A percentile compares a stretch with the other conserved stretches of the same genome.
These are phyloP conservation scores for Poecilia velifera DNA, from an alignment of 2,797 vertebrate genomes.

Conservation along the genomic window DNA sequence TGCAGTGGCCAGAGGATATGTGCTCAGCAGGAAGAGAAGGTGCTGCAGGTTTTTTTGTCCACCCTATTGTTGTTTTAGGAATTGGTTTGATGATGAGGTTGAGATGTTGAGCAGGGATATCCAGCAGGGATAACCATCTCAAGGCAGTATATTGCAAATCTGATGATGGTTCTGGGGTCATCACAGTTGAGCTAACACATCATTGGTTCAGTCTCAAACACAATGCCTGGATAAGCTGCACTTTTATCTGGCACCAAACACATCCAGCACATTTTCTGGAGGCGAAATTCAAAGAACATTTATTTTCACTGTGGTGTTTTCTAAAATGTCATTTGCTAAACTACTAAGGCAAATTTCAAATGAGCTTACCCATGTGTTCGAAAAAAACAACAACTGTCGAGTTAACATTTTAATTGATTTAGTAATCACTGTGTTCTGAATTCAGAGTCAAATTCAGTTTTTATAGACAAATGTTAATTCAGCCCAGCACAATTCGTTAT, in stretches of 20 bases:
- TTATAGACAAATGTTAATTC: neutral
- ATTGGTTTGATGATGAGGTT: conserved; percentile 64
- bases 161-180: conserved; percentile 48
- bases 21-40: conserved; percentile 75
- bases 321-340: neutral
- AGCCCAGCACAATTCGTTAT: neutral
- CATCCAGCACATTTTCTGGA: neutral
- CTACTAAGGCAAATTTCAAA: neutral
- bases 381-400: too few species aligned
- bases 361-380: neutral
- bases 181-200: conserved; percentile 53
- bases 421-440: neutral
- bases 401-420: neutral
- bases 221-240: conserved; percentile 21
- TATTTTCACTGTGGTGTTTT: neutral
- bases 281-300: neutral
- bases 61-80: conserved; percentile 74
- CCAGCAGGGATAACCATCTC: conserved; percentile 74
- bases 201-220: conserved; percentile 32
- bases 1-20: conserved; percentile 63
- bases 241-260: conserved; percentile 3
- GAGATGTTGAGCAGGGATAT: conserved; percentile 68
- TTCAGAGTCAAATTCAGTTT: neutral
- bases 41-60: conserved; percentile 73
- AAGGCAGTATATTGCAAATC: conserved; percentile 51